Base-by-base conservation (phyloP, 2,797 vertebrate genomes). In the Anguilla megastoma region DNA sequence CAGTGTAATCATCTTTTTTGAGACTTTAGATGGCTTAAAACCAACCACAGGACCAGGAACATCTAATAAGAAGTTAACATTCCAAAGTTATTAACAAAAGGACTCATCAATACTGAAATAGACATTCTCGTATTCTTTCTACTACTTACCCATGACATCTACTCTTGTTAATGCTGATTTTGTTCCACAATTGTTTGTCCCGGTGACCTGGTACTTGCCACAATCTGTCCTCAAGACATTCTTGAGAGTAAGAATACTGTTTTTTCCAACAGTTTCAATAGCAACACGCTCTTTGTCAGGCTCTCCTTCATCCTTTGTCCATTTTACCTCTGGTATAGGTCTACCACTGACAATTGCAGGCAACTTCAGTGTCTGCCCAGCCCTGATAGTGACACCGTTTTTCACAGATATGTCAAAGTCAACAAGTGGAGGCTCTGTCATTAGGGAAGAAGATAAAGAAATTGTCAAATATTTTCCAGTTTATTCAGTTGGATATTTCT, bases 1-100 rank as follows among this genome's bases (percentile, higher is more conserved):
- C 91, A 99, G 95, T 89, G 99, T 97, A 94, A 98, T 98, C 97
- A 99, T 97, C 90, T 98, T 99, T 91, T 98, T 97, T 87, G 98
- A 99, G 90, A 99, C 97, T 36, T 99, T 97, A 66, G 99, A 98
- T 45, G 99, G 98, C 91, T 99, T 99, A 89, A 99, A 95, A 86
- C 99, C 98, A 87, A 97, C 97, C 90, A 99, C 95, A 24, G 96
- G 98, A 85, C 99, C 99, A 0, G 99, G 99, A 87, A 98, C 97
- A 93, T 99, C 99, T 99, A 84, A 88, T 90, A 90, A 91, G 92
- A 76, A 89, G 82, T 54, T 69, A 8, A 87, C 63, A 90, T 69
- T 27, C 27, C 0, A 79, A 0, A 74, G 82, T 89, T 60, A 88
- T 85, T 74, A 14, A 79, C 27, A 21, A 36, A 33, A 10, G 6